phyloP scores from a whole-genome alignment of 2,797 vertebrate species.

The Characodon lateralis region DNA sequence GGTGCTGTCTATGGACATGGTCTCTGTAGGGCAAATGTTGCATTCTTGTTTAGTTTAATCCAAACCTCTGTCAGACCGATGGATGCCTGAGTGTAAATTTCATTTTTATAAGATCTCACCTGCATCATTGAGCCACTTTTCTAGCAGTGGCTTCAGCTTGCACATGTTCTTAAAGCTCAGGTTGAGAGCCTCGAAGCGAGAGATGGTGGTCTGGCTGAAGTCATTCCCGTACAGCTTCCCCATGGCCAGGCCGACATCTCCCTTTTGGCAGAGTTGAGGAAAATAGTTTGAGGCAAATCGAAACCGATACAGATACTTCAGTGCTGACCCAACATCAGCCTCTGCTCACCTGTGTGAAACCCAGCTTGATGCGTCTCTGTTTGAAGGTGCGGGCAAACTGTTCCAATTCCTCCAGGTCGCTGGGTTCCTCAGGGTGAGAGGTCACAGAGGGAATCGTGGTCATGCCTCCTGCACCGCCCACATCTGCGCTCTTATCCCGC shows the following conservation, averaged over 20 bases:
- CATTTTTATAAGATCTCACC: slow-evolving; percentile 70
- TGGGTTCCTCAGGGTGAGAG: slow-evolving; percentile 90
- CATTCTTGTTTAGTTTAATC: neutral
- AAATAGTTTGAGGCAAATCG: neutral
- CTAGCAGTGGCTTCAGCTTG: slow-evolving; percentile 93
- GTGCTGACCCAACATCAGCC: neutral
- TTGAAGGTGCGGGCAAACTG: slow-evolving; percentile 95
- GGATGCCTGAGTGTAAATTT: neutral
- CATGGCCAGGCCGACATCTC: slow-evolving; percentile 93
- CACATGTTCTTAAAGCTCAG: slow-evolving; percentile 98
- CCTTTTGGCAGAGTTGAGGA: slow-evolving; percentile 67
- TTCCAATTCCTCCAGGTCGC: slow-evolving; percentile 93
- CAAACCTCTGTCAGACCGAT: neutral
- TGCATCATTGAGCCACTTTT: slow-evolving; percentile 94
- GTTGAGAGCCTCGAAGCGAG: slow-evolving; percentile 94
- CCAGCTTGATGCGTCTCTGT: slow-evolving; percentile 92
- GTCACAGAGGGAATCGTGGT: slow-evolving; percentile 71
- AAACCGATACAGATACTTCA: neutral
- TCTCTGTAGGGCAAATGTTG: slow-evolving; percentile 78
- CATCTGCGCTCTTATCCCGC: slow-evolving; percentile 80
- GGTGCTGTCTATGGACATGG: slow-evolving; percentile 92
- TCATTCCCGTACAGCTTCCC: slow-evolving; percentile 95
- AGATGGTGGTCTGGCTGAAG: slow-evolving; percentile 96
- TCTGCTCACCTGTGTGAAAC: slow-evolving; percentile 88
- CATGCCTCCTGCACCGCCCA: slow-evolving; percentile 61